Conservation (phyloP, 2,113 vertebrate genomes). For the Bambusicola thoracicus region DNA sequence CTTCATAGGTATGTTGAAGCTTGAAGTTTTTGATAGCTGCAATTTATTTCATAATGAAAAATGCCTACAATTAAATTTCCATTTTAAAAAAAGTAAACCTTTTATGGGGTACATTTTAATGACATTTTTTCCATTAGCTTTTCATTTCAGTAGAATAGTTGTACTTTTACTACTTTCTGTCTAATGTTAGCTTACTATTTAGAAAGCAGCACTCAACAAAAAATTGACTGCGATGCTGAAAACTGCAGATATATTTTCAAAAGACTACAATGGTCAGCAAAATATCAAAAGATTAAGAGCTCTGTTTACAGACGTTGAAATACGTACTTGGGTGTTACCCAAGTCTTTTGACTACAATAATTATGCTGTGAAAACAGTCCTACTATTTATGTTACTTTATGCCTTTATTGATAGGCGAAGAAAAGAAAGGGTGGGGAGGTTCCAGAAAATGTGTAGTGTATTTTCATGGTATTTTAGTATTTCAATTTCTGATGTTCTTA, state of each 20-base stretch:
- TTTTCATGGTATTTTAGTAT: neutral
- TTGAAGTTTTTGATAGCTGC: neutral
- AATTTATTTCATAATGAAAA: slow-evolving; percentile 9
- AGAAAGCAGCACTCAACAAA: neutral
- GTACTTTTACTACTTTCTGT: neutral
- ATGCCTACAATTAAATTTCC: slow-evolving; percentile 6
- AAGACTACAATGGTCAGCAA: neutral
- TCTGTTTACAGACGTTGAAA: neutral
- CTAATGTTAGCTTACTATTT: neutral
- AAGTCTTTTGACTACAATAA: neutral
- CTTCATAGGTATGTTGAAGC: neutral
- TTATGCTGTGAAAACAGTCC: neutral
- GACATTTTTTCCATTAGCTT: neutral
- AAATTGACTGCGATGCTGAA: neutral
- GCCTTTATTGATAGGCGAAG: neutral
- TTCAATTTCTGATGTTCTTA: neutral
- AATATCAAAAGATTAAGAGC: neutral
- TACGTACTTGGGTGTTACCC: neutral
- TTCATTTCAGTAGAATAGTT: slow-evolving; percentile 1
- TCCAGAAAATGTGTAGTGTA: neutral
- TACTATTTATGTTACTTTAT: neutral
- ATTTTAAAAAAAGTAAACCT: neutral
- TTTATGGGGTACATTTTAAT: neutral
- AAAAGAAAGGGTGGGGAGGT: neutral
- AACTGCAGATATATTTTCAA: neutral